Conservation (phyloP, 2,113 vertebrate genomes). For the Nothocercus nigrocapillus region DNA sequence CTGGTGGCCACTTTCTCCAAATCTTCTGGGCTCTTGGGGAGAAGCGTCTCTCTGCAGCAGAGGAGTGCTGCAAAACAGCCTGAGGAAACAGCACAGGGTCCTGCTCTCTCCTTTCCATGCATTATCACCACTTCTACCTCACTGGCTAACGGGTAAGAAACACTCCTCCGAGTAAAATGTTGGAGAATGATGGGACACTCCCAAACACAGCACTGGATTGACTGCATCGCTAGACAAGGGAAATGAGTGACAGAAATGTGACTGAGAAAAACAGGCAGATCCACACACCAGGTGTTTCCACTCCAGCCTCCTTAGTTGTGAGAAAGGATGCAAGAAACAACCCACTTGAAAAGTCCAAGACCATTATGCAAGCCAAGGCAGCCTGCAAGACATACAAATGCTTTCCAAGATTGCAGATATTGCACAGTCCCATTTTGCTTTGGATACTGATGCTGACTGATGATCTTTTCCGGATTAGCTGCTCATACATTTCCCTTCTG, state of each 20-base stretch:
- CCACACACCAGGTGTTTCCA: background rate
- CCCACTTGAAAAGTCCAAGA: background rate
- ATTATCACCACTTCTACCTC: background rate
- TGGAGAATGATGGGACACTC: background rate
- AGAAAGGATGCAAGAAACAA: background rate
- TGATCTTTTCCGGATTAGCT: background rate
- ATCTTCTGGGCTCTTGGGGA: rapidly evolving
- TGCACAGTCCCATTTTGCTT: background rate
- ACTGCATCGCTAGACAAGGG: background rate
- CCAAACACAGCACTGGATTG: background rate
- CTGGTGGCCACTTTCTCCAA: background rate
- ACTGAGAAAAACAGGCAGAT: background rate
- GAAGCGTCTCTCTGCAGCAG: background rate
- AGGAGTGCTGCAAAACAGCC: rapidly evolving
- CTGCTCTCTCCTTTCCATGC: rapidly evolving
- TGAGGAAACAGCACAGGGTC: background rate
- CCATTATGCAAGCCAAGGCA: rapidly evolving
- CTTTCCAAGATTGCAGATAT: too few species aligned
- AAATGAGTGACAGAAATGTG: background rate
- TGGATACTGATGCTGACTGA: background rate
- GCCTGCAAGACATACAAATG: background rate
- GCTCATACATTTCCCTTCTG: background rate
- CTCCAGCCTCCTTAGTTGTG: background rate
- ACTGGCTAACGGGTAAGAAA: background rate
- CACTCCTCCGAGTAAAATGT: background rate